Evolutionary conservation across 2,113 vertebrate genomes (phyloP).

Genomic region (Bos taurus): DNA sequence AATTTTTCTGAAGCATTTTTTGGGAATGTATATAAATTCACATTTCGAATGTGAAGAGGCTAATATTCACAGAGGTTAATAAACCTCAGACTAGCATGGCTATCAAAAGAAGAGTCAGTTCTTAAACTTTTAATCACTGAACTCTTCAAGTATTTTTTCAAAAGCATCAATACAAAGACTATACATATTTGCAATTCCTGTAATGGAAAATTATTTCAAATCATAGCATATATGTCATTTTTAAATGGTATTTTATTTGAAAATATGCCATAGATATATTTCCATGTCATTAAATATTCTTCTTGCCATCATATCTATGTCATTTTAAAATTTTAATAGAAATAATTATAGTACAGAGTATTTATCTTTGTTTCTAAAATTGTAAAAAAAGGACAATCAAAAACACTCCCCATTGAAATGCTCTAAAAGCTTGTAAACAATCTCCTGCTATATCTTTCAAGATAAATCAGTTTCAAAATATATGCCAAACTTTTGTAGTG

Average conservation of each 20-base stretch:
- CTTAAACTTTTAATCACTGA: background rate
- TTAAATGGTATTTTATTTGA: background rate
- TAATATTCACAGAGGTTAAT: background rate
- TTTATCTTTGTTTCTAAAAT: background rate
- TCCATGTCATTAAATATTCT: background rate
- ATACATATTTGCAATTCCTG: background rate
- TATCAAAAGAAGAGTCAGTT: background rate
- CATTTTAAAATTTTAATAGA: background rate
- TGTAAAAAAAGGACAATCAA: background rate
- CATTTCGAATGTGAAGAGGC: background rate
- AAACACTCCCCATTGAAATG: background rate
- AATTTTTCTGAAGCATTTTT: background rate
- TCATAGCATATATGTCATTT: background rate
- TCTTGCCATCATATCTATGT: background rate
- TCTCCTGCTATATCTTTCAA: background rate
- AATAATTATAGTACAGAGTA: background rate
- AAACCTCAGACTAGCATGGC: background rate
- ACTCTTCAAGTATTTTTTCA: background rate
- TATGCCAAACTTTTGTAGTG: background rate
- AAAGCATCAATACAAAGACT: background rate
- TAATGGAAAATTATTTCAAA: background rate
- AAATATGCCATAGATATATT: background rate
- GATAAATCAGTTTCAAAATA: background rate
- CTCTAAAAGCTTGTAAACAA: background rate
- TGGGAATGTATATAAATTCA: background rate